phyloP scores from a whole-genome alignment of 2,113 vertebrate species.

The Clarias magur region DNA sequence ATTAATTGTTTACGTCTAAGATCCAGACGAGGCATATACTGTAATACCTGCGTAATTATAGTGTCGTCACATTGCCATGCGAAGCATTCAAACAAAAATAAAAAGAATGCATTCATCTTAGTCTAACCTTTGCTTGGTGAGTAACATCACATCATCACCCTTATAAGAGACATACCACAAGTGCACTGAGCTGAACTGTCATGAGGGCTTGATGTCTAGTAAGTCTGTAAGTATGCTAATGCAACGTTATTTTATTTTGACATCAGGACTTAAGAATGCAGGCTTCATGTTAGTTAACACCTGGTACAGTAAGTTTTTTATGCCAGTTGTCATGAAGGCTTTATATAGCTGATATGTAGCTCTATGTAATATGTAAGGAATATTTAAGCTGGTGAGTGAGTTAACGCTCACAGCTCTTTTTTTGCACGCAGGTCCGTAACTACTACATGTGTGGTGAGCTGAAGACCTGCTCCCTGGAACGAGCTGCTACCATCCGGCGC shows the following conservation, averaged over 20 bases:
- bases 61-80: not conserved
- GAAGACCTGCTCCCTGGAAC: slow-evolving; percentile 79
- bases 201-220: not conserved
- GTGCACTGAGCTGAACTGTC: not conserved
- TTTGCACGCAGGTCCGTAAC: slow-evolving; percentile 82
- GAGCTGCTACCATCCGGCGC: slow-evolving; percentile 81
- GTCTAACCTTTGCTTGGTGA: not conserved
- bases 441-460: slow-evolving; percentile 85
- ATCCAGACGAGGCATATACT: not conserved
- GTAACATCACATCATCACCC: not conserved
- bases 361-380: too few relatives aligned
- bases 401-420: not conserved
- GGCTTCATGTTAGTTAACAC: not conserved
- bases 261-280: not conserved
- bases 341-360: not conserved
- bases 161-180: not conserved
- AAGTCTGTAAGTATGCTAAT: not conserved
- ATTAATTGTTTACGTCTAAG: not conserved
- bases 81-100: not conserved
- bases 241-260: not conserved
- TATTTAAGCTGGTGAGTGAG: not conserved
- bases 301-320: not conserved
- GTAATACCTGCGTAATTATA: not conserved
- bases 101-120: not conserved
- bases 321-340: not conserved